Evolutionary conservation across 2,888 invertebrate species (phyloP), one percentile per base, ranked within the genome.

Genomic region (Merodon equestris): DNA sequence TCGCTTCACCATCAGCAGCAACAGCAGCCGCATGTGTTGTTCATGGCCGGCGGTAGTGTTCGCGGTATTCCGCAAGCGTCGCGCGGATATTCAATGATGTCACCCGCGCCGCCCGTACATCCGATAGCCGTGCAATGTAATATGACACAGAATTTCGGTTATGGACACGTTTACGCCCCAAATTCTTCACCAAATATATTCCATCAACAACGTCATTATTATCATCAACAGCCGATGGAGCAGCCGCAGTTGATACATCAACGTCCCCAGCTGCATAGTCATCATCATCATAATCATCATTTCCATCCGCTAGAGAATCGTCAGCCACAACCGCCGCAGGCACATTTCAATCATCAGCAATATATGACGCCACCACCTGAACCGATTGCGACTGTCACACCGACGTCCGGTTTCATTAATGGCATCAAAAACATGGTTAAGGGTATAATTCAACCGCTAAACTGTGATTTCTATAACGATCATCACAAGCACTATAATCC

Each of bases 341-440:
- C n/a, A 0, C 58, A 58, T 9, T 79, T 48, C 13, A 54, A 45
- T n/a, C 74, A 68, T 9, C 68, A 70, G n/a, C 9, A 53, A 4
- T 79, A 60, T 15, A 51, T 57, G 15, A 48, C 27, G 14, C 45
- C 63, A 0, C 27, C 27, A 27, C 27, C 27, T 9, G 13, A 53
- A 40, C 12, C 9, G n/a, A 1, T 19, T 9, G 17, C 17, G 1
- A 61, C 9, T 13, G 15, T 36, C 7, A 36, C 57, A 15, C 73
- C 60, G 57, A 40, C 68, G 0, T 64, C 68, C 1, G 81, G 81
- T 7, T 81, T 82, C n/a, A 71, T 83, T 2, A 68, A 79, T 9
- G 82, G 82, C 7, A 81, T 83, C 13, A 83, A 83, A 38, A 81
- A 82, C 36, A 82, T 83, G 47, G 81, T 83, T 0, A 83, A 82